phyloP scores from a whole-genome alignment of 2,113 vertebrate species.

The Epinephelus moara region DNA sequence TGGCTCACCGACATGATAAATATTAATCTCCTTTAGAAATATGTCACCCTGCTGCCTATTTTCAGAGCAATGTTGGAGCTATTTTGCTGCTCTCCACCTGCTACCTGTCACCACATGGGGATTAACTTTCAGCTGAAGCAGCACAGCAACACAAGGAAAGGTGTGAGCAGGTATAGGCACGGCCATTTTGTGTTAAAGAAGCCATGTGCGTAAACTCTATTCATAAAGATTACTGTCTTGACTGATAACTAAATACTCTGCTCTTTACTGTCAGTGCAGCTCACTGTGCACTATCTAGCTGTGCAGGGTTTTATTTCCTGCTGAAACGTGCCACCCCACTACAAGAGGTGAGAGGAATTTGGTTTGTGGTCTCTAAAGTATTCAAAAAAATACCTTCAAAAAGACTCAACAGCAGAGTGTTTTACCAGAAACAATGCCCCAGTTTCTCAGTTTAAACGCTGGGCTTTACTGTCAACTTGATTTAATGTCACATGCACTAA shows the following conservation, averaged over 20 bases:
- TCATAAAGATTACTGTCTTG: not conserved
- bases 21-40: not conserved
- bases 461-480: no score
- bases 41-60: not conserved
- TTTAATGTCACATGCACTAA: no score
- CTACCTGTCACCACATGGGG: conserved; percentile 16
- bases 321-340: not conserved
- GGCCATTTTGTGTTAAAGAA: not conserved
- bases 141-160: not conserved
- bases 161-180: not conserved
- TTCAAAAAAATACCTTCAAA: not conserved
- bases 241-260: not conserved
- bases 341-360: not conserved
- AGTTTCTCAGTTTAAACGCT: not conserved
- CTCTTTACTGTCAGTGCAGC: not conserved
- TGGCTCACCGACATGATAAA: not conserved
- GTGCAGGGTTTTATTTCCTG: not conserved
- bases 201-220: no score
- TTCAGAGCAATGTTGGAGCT: not conserved
- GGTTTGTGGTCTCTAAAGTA: not conserved
- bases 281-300: no score
- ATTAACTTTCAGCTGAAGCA: conserved; percentile 13
- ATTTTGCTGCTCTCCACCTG: not conserved
- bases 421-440: not conserved
- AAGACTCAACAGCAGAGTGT: not conserved